phyloP scores from a whole-genome alignment of 2,888 invertebrate genomes.

The Parochlus steinenii region DNA sequence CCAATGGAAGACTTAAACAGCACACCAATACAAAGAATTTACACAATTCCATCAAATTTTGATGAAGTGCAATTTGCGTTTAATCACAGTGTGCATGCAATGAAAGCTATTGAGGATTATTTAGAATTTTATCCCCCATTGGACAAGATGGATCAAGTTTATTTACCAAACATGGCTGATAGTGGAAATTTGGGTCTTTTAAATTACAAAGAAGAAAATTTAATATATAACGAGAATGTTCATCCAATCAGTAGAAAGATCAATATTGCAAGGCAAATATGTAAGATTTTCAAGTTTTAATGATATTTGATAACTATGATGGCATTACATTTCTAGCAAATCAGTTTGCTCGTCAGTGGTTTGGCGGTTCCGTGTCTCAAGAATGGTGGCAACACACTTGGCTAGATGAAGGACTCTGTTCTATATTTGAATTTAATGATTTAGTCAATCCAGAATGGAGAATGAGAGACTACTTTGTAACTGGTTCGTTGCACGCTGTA shows the following conservation, averaged over 20 bases:
- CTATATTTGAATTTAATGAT: slow-evolving; percentile 47
- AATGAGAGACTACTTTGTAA: too few relatives aligned
- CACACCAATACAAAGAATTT: slow-evolving; percentile 22
- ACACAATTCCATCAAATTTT: slow-evolving; percentile 22
- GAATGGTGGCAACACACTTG: slow-evolving; percentile 54
- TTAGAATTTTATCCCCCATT: slow-evolving; percentile 57
- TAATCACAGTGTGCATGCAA: slow-evolving; percentile 50
- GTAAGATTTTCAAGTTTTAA: slow-evolving; percentile 42
- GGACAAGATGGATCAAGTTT: slow-evolving; percentile 75
- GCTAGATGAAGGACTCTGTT: slow-evolving; percentile 60
- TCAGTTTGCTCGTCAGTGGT: slow-evolving; percentile 60
- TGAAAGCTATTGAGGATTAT: slow-evolving; percentile 50
- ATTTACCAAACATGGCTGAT: slow-evolving; percentile 66
- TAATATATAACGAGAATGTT: too few relatives aligned
- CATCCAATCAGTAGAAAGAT: too few relatives aligned
- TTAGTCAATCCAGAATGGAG: too few relatives aligned
- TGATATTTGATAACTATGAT: slow-evolving; percentile 40
- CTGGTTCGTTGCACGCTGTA: too few relatives aligned
- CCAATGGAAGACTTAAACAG: too few relatives aligned
- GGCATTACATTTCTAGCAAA: slow-evolving; percentile 37
- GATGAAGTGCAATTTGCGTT: slow-evolving; percentile 46
- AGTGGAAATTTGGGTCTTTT: slow-evolving; percentile 87
- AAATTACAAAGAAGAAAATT: too few relatives aligned
- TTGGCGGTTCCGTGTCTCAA: slow-evolving; percentile 55
- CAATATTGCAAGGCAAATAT: too few relatives aligned